A percentile compares a stretch with the other conserved stretches of the same genome.
Conservation (phyloP, 2,797 vertebrate genomes). For the Adrianichthys oophorus region DNA sequence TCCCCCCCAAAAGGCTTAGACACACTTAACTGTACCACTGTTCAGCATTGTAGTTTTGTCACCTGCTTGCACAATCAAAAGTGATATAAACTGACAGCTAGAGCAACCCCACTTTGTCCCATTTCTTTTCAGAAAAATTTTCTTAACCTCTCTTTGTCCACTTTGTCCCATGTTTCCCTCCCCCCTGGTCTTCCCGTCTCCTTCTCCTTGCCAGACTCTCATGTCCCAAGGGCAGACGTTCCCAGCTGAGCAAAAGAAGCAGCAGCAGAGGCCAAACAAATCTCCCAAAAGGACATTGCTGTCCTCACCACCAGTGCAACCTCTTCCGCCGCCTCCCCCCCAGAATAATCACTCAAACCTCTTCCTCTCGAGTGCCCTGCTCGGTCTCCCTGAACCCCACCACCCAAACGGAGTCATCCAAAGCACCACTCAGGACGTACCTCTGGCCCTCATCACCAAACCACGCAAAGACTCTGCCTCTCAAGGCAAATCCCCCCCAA, state of each 20-base stretch:
- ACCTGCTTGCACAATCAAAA: constrained; percentile 76
- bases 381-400: constrained; percentile 85
- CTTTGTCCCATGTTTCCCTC: constrained; percentile 34
- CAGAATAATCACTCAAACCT: constrained; percentile 86
- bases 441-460: constrained; percentile 96
- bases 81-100: constrained; percentile 77
- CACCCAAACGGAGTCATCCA: constrained; percentile 96
- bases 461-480: constrained; percentile 79
- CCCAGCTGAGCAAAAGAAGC: constrained; percentile 87
- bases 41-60: constrained; percentile 72
- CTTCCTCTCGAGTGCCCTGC: constrained; percentile 93
- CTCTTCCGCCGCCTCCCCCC: constrained; percentile 83
- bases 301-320: constrained; percentile 77
- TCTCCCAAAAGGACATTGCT: constrained; percentile 87
- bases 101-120: constrained; percentile 73
- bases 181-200: constrained; percentile 38
- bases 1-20: constrained; percentile 53
- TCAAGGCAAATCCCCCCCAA: constrained; percentile 82
- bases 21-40: constrained; percentile 69
- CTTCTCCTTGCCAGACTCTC: constrained; percentile 71
- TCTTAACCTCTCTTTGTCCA: constrained; percentile 61
- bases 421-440: constrained; percentile 95
- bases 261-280: constrained; percentile 86
- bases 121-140: constrained; percentile 49
- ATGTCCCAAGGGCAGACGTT: constrained; percentile 90